Conservation (phyloP, 2,888 invertebrate genomes). For the Ophion ventricosus region DNA sequence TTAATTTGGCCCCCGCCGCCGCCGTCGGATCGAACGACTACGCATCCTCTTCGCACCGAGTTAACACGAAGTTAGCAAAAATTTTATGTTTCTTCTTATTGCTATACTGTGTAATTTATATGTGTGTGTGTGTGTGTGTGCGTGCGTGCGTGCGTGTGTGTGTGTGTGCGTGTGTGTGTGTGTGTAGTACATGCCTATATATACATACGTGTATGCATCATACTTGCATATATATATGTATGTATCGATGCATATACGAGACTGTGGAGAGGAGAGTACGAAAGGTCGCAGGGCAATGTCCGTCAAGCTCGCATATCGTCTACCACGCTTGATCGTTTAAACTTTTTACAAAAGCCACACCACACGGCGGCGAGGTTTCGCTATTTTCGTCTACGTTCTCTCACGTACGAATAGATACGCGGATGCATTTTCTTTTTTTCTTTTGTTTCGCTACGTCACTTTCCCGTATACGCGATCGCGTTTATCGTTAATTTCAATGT, state of each 20-base stretch:
- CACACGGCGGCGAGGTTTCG: neutral
- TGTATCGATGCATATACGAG: neutral
- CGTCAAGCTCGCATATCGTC: constrained; percentile 11
- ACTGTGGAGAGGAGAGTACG: neutral
- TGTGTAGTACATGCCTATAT: neutral
- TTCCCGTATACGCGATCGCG: no score
- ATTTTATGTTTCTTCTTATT: constrained; percentile 65
- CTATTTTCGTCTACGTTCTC: no score
- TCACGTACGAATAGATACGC: no score
- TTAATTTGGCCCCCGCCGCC: neutral
- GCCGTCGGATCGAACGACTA: neutral
- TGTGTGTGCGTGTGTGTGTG: constrained; percentile 17
- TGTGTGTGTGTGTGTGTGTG: constrained; percentile 10
- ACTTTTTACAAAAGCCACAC: neutral
- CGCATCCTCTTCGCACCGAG: constrained; percentile 70
- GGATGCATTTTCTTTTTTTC: no score
- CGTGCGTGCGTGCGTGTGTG: constrained; percentile 5
- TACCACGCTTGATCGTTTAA: neutral
- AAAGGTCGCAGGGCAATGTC: constrained; percentile 24
- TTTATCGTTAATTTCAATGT: no score
- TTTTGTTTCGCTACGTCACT: no score
- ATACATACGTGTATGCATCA: constrained; percentile 9
- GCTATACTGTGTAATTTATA: constrained; percentile 61
- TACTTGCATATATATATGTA: constrained; percentile 7
- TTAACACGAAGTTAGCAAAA: constrained; percentile 81